phyloP scores from a whole-genome alignment of 2,113 vertebrate species.

The Empidonax traillii region DNA sequence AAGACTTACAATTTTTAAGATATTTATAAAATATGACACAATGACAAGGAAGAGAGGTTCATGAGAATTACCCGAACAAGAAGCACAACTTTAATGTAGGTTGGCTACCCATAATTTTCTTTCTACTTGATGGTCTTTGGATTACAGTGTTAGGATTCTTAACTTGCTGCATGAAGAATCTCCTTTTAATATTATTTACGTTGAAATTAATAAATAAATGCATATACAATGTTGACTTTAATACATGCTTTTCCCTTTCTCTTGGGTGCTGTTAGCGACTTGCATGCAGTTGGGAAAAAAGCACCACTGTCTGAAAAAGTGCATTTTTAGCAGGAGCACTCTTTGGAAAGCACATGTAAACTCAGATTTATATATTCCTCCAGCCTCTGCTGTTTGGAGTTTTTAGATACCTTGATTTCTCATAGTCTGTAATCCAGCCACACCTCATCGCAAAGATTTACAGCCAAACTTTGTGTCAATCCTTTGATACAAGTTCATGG shows the following conservation, averaged over 20 bases:
- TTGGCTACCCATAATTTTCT: not conserved
- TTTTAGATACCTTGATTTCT: not conserved
- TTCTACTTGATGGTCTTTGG: not conserved
- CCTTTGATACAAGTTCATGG: not conserved
- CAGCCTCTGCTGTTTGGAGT: not conserved
- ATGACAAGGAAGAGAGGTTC: not conserved
- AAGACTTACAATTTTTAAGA: not conserved
- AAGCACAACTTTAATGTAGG: not conserved
- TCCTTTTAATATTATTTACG: not conserved
- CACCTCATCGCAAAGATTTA: not conserved
- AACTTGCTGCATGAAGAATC: not conserved
- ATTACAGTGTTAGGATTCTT: not conserved
- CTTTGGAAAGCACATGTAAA: not conserved
- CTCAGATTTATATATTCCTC: not conserved
- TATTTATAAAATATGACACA: not conserved
- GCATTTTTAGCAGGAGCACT: not conserved
- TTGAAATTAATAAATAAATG: not conserved
- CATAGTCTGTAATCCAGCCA: not conserved
- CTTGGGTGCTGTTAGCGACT: not conserved
- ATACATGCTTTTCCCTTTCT: not conserved
- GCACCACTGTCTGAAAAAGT: fast-evolving
- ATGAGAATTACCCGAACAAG: not conserved
- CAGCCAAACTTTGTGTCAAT: not conserved
- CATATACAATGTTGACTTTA: not conserved
- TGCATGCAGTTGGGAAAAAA: not conserved